Evolutionary conservation across 2,888 invertebrate species (phyloP).

Genomic region (Meliscaeva auricollis): DNA sequence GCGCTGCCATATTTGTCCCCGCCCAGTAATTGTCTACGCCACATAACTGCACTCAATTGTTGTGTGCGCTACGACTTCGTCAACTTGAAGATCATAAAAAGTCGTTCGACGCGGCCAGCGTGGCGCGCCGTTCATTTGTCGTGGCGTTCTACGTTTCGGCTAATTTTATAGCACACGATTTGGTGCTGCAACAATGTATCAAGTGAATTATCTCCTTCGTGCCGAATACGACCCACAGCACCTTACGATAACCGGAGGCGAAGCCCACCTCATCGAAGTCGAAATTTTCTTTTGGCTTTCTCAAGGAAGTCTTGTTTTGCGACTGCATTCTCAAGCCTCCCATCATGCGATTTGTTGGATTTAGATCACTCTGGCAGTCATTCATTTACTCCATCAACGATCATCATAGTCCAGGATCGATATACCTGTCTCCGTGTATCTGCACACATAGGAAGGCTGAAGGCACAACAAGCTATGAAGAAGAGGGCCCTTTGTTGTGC

Average conservation of each 20-base stretch:
- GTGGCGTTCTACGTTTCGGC: constrained; percentile 38
- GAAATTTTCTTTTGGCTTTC: constrained; percentile 44
- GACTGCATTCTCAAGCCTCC: constrained; percentile 26
- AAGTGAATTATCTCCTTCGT: constrained; percentile 53
- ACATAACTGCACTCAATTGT: constrained; percentile 66
- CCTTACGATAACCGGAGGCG: constrained; percentile 41
- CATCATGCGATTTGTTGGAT: constrained; percentile 37
- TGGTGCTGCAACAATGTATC: constrained; percentile 55
- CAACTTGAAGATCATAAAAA: constrained; percentile 7
- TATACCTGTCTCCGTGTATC: not conserved
- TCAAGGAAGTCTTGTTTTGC: constrained; percentile 46
- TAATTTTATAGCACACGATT: constrained; percentile 60
- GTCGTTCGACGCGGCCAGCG: constrained; percentile 25
- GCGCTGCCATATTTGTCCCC: constrained; percentile 40
- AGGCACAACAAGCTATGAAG: constrained; percentile 5
- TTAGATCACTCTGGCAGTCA: constrained; percentile 45
- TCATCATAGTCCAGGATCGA: constrained; percentile 10
- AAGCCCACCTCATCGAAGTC: constrained; percentile 33
- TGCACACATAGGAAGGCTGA: not conserved
- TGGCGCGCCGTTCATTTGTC: constrained; percentile 29
- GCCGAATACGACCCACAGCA: constrained; percentile 55
- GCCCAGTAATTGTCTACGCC: constrained; percentile 70
- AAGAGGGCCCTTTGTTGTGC: constrained; percentile 3
- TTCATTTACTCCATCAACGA: constrained; percentile 26
- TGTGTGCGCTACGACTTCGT: constrained; percentile 36